Evolutionary conservation across 2,797 vertebrate genomes (phyloP).

Genomic region (Lepus oiostolus): DNA sequence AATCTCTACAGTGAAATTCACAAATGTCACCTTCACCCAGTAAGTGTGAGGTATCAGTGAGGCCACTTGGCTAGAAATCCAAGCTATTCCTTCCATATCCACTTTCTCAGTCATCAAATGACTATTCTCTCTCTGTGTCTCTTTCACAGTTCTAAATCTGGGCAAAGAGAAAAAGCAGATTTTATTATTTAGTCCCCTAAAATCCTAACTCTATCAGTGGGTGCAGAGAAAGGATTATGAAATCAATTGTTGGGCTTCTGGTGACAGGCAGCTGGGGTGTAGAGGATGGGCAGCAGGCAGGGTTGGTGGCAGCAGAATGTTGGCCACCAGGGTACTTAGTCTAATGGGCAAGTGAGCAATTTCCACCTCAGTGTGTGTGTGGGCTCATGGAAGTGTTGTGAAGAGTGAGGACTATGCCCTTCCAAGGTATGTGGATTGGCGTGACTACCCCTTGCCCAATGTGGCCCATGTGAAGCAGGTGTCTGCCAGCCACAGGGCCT

Average conservation of each 20-base stretch:
- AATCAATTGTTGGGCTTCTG: background rate
- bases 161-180: background rate
- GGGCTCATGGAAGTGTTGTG: conserved; percentile 89
- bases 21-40: background rate
- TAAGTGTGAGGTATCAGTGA: background rate
- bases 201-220: background rate
- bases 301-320: too few relatives aligned
- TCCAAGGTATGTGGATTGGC: conserved; percentile 91
- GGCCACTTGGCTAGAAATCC: background rate
- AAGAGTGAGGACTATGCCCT: conserved; percentile 93
- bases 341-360: too few relatives aligned
- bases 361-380: too few relatives aligned
- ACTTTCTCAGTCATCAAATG: background rate
- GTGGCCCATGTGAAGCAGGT: conserved; percentile 90
- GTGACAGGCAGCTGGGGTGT: too few relatives aligned
- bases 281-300: too few relatives aligned
- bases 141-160: background rate
- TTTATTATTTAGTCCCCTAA: background rate
- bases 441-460: conserved; percentile 92
- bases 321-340: too few relatives aligned
- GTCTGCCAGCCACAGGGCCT: conserved; percentile 92
- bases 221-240: too few relatives aligned
- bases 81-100: background rate
- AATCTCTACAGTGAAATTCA: background rate
- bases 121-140: background rate